Percentiles rank a stretch among this genome's conserved stretches.
Evolutionary conservation across 2,797 vertebrate genomes (phyloP).

Genomic region (Leptodactylus fallax): DNA sequence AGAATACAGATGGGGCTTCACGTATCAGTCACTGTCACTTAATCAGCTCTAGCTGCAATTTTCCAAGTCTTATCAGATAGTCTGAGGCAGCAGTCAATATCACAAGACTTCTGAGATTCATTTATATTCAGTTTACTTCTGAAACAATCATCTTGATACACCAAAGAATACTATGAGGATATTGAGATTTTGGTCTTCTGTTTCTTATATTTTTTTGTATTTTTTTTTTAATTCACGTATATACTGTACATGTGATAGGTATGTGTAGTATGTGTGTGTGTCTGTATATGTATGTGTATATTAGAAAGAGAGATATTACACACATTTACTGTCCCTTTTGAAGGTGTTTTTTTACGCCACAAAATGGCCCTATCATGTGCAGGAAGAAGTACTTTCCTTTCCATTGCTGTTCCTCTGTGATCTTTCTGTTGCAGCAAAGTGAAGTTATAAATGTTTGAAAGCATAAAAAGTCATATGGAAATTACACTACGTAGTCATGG

Average conservation of each 20-base stretch:
- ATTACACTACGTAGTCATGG: no score
- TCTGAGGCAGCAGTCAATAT: constrained; percentile 31
- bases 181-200: not conserved
- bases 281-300: no score
- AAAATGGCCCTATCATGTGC: no score
- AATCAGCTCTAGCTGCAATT: constrained; percentile 32
- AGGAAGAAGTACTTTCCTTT: no score
- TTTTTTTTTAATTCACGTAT: not conserved
- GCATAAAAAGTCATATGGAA: no score
- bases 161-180: not conserved
- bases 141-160: constrained; percentile 32
- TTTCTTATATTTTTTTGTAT: not conserved
- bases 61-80: constrained; percentile 23
- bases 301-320: no score
- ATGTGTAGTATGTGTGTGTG: no score
- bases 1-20: constrained; percentile 40
- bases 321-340: no score
- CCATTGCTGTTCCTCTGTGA: no score
- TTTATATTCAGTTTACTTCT: constrained; percentile 49
- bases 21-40: constrained; percentile 47
- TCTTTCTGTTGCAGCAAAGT: no score
- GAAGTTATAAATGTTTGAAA: no score
- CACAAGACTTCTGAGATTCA: constrained; percentile 24
- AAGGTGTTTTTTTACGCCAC: no score
- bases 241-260: not conserved